Evolutionary conservation across 2,888 invertebrate genomes (phyloP).

Genomic region (Clunio marinus): DNA sequence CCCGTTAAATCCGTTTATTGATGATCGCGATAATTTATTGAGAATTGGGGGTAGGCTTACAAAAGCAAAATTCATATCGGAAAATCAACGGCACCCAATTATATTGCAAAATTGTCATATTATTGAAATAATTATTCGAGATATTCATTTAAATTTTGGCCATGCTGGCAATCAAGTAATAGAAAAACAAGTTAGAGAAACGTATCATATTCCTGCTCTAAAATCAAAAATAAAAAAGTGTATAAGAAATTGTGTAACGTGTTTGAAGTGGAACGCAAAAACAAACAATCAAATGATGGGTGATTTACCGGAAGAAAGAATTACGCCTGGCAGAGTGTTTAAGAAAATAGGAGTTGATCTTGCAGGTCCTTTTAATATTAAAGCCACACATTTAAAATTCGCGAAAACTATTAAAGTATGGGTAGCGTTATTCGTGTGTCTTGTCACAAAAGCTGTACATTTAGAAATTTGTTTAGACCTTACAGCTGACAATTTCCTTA

Average conservation of each 20-base stretch:
- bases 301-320: not conserved
- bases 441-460: not conserved
- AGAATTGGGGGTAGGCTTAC: not conserved
- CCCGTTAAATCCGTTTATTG: not conserved
- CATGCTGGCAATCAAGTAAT: not conserved
- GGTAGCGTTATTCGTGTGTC: not conserved
- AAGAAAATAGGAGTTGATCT: not conserved
- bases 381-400: not conserved
- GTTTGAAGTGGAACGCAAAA: not conserved
- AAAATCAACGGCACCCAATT: no score
- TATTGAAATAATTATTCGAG: not conserved
- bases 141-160: not conserved
- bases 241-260: not conserved
- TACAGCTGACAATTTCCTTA: not conserved
- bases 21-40: not conserved
- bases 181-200: not conserved
- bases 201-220: not conserved
- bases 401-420: not conserved
- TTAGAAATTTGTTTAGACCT: not conserved
- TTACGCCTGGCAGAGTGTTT: not conserved
- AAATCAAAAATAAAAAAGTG: not conserved
- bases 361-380: not conserved
- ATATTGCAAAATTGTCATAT: not conserved
- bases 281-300: not conserved
- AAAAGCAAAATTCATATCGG: not conserved